Evolutionary conservation across 2,113 vertebrate species (phyloP).

Genomic region (Serinus canaria): DNA sequence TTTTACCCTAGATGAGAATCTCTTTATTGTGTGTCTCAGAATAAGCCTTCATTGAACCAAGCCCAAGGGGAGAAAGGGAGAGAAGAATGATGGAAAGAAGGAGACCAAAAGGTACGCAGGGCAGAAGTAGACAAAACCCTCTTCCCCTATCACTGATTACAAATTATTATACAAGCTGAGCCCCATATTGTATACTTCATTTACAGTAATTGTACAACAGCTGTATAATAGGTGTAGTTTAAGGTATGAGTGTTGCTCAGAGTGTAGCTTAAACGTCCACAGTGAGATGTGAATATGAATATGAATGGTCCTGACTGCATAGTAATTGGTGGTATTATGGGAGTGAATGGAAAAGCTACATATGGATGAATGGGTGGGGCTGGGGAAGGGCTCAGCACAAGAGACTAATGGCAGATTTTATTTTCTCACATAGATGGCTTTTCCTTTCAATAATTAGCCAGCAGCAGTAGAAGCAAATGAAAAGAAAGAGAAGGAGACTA

Average conservation of each 20-base stretch:
- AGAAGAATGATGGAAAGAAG: not conserved
- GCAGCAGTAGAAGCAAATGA: slow-evolving; percentile 6
- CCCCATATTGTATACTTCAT: slow-evolving; percentile 70
- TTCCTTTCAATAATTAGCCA: slow-evolving; percentile 67
- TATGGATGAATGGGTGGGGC: slow-evolving; percentile 77
- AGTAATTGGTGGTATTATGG: slow-evolving; percentile 79
- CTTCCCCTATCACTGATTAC: slow-evolving; percentile 50
- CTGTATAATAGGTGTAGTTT: slow-evolving; percentile 80
- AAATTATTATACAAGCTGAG: slow-evolving; percentile 60
- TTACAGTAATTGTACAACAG: slow-evolving; percentile 78
- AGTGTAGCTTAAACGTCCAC: slow-evolving; percentile 77
- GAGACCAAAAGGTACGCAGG: not conserved
- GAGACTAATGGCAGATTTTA: slow-evolving; percentile 68
- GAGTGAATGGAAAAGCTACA: slow-evolving; percentile 77
- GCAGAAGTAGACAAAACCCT: slow-evolving; percentile 36
- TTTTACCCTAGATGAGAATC: slow-evolving; percentile 31
- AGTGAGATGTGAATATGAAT: slow-evolving; percentile 78
- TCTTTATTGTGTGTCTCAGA: slow-evolving; percentile 20
- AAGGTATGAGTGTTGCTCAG: slow-evolving; percentile 75
- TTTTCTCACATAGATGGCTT: slow-evolving; percentile 61
- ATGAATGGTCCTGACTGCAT: slow-evolving; percentile 77
- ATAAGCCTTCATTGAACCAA: slow-evolving; percentile 34
- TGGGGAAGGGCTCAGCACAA: slow-evolving; percentile 55
- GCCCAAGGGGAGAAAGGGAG: not conserved
- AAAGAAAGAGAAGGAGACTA: slow-evolving; percentile 12